Evolutionary conservation across 2,113 vertebrate genomes (phyloP), one percentile per base, ranked within the genome.

Genomic region (Petrocephalus microphthalmus): DNA sequence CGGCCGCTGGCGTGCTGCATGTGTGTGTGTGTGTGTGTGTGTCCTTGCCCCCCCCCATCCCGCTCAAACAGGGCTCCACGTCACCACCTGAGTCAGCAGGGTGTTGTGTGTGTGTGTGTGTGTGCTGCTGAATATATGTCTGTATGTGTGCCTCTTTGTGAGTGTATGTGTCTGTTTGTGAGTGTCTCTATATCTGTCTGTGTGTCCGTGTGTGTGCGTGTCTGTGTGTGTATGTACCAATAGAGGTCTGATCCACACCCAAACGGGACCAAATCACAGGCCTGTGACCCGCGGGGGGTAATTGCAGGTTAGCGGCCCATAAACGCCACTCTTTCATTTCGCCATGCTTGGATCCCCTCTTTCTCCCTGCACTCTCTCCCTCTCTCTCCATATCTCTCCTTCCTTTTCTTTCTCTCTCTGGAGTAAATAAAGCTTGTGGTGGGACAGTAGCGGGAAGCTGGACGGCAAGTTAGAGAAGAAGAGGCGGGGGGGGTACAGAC

Each of bases 241-340:
- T 64, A 52, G 25, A 45, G 51, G 85, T 54, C 87, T 56, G 51
- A 85, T 90, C 91, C 88, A 91, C 89, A 88, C 89, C 91, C 89
- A 20, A 7, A 52, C 88, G 37, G 81, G 89, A 83, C 89, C 88
- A 92, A 91, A 92, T 92, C 89, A 92, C 89, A 92, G 90, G 89
- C 88, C 89, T 89, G 88, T 88, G 88, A 89, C 89, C 91, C 89
- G 37, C 88, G 84, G 78, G 78, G 88, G 89, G 91, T 92, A 92
- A 92, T 90, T 92, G 90, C 90, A 90, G 89, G 89, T 71, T 89
- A 82, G 89, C 88, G 81, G 64, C 56, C 53, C 15, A 51, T 51
- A 87, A 90, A 88, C 15, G 47, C 83, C 88, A 74, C 89, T 84
- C 89, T 92, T 88, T 90, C 91, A 91, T 91, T 90, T 54, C 54